phyloP scores from a whole-genome alignment of 1,140 invertebrate genomes.

The Zaprionus nigranus region DNA sequence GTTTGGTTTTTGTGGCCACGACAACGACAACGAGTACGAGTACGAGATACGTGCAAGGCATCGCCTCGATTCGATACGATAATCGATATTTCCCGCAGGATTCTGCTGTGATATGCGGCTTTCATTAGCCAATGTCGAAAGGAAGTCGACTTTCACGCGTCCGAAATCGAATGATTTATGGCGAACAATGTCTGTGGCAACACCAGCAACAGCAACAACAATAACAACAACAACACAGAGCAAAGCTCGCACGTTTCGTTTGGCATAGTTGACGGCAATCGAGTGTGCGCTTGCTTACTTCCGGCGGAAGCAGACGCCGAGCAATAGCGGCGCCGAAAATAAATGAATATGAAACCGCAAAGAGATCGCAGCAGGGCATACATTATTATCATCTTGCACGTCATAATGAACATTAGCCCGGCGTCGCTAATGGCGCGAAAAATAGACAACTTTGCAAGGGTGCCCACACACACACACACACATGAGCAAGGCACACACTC shows the following conservation, averaged over 20 bases:
- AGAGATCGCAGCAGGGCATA: constrained; percentile 35
- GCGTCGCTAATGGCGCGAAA: constrained; percentile 50
- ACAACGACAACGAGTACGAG: constrained; percentile 16
- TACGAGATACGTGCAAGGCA: constrained; percentile 35
- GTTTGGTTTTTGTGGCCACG: constrained; percentile 12
- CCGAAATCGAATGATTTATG: constrained; percentile 75
- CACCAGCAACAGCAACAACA: constrained; percentile 42
- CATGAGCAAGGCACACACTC: constrained; percentile 3
- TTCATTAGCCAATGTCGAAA: constrained; percentile 47
- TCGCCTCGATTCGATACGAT: constrained; percentile 22
- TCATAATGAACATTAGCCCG: constrained; percentile 34
- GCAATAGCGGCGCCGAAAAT: constrained; percentile 49
- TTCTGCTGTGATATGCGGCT: constrained; percentile 32
- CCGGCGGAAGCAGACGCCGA: constrained; percentile 61
- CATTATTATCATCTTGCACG: constrained; percentile 29
- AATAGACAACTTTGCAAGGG: constrained; percentile 49
- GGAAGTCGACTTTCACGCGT: constrained; percentile 56
- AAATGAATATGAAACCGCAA: constrained; percentile 53
- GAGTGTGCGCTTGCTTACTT: constrained; percentile 49
- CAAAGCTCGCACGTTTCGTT: background rate
- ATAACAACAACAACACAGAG: constrained; percentile 29
- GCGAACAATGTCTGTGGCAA: constrained; percentile 36
- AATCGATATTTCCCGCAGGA: constrained; percentile 59
- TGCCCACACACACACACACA: background rate
- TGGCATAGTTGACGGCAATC: constrained; percentile 37